phyloP scores from a whole-genome alignment of 2,113 vertebrate species.

The Sigmodon hispidus region DNA sequence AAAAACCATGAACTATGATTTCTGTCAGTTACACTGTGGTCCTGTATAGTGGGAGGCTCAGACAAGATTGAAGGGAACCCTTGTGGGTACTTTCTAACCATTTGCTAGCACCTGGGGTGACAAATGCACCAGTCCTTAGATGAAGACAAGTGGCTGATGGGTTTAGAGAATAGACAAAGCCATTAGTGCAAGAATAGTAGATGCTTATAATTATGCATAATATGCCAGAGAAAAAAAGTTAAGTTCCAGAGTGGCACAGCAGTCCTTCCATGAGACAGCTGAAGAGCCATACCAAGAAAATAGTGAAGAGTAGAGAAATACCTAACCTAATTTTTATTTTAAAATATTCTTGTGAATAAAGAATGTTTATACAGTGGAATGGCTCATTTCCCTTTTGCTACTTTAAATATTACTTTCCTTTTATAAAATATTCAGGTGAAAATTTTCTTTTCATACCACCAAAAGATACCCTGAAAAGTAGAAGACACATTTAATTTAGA shows the following conservation, averaged over 20 bases:
- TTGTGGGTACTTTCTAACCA: not conserved
- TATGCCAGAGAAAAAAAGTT: not conserved
- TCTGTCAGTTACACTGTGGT: not conserved
- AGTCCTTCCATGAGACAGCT: not conserved
- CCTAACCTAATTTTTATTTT: not conserved
- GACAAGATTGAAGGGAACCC: not conserved
- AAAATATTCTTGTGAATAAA: conserved; percentile 35
- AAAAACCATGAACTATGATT: not conserved
- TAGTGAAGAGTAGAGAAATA: not conserved
- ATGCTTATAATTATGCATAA: not conserved
- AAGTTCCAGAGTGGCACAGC: not conserved
- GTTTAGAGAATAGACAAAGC: not conserved
- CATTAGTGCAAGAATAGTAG: not conserved
- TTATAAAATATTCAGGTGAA: not conserved
- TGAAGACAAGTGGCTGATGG: not conserved
- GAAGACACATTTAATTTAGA: not conserved
- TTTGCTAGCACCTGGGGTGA: not conserved
- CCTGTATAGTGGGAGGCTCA: not conserved
- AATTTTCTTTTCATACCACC: conserved; percentile 14
- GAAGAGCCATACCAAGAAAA: not conserved
- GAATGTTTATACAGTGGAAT: conserved; percentile 1
- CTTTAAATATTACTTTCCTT: conserved; percentile 37
- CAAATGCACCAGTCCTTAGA: not conserved
- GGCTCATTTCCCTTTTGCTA: not conserved
- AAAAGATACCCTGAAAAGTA: not conserved